Percentiles rank a stretch among this genome's conserved stretches.
Evolutionary conservation across 1,140 invertebrate genomes (phyloP).

Genomic region (Marisa cornuarietis): DNA sequence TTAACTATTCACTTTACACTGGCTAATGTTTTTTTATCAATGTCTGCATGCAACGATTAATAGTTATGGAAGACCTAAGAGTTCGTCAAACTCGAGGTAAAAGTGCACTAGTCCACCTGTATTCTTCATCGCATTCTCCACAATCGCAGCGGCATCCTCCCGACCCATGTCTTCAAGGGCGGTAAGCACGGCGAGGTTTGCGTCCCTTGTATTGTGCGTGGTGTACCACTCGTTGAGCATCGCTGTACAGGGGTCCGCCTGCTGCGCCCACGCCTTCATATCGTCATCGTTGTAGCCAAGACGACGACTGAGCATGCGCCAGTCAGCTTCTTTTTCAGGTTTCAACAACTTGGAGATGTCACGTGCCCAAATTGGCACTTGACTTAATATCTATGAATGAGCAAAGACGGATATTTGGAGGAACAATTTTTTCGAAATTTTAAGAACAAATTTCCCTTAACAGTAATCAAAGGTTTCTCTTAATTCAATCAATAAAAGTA

Average conservation of each 20-base stretch:
- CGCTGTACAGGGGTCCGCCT: constrained; percentile 57
- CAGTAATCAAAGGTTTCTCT: too few species aligned
- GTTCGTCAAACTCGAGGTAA: too few species aligned
- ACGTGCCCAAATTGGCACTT: constrained; percentile 55
- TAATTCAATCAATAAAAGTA: too few species aligned
- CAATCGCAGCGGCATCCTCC: constrained; percentile 49
- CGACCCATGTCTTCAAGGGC: constrained; percentile 48
- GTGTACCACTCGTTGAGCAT: constrained; percentile 61
- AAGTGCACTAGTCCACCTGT: constrained; percentile 41
- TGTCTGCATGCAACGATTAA: too few species aligned
- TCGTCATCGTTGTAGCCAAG: constrained; percentile 57
- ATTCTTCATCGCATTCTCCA: constrained; percentile 51
- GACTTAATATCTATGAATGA: constrained; percentile 52
- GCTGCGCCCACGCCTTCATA: constrained; percentile 53
- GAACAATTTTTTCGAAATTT: too few species aligned
- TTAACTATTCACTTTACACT: too few species aligned
- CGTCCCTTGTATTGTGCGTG: constrained; percentile 58
- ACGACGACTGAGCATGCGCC: constrained; percentile 52
- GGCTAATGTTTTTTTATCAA: too few species aligned
- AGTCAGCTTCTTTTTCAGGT: constrained; percentile 46
- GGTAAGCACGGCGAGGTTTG: constrained; percentile 48
- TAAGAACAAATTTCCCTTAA: too few species aligned
- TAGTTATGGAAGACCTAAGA: too few species aligned
- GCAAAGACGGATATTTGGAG: too few species aligned
- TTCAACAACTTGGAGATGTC: constrained; percentile 57